phyloP scores from a whole-genome alignment of 2,113 vertebrate genomes.

The Acanthisitta chloris region DNA sequence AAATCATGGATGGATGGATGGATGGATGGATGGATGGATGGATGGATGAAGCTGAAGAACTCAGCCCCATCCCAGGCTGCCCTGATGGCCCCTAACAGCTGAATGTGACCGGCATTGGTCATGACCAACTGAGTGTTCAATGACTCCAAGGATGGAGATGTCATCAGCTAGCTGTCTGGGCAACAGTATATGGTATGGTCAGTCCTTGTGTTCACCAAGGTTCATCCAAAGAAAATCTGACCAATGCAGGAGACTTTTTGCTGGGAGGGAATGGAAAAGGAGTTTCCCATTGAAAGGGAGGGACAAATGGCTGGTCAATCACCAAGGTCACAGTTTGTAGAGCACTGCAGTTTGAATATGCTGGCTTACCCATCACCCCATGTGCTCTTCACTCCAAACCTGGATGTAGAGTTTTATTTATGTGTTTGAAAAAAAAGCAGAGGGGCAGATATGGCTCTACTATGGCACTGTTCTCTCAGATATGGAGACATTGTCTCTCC shows the following conservation, averaged over 20 bases:
- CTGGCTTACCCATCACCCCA: not conserved
- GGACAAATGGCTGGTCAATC: not conserved
- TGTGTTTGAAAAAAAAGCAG: not conserved
- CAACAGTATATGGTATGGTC: not conserved
- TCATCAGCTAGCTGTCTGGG: not conserved
- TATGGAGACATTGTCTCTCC: not conserved
- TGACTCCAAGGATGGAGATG: not conserved
- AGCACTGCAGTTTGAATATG: accelerated
- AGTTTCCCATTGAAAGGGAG: not conserved
- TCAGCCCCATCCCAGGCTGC: not conserved
- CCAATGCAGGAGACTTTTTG: not conserved
- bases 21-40: no score
- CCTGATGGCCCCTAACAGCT: not conserved
- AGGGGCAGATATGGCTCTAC: not conserved
- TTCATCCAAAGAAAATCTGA: not conserved
- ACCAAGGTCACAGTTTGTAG: not conserved
- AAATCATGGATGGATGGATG: not conserved
- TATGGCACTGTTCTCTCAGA: not conserved
- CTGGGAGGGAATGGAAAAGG: not conserved
- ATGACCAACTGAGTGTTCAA: accelerated
- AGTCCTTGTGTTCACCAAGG: not conserved
- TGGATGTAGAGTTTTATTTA: not conserved
- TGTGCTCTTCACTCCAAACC: not conserved
- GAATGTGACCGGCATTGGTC: accelerated
- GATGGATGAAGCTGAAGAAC: not conserved